These are phyloP conservation scores for Amphiura filiformis DNA, from an alignment of 35 echinoderm and acorn worm genomes.

Conservation along the genomic window DNA sequence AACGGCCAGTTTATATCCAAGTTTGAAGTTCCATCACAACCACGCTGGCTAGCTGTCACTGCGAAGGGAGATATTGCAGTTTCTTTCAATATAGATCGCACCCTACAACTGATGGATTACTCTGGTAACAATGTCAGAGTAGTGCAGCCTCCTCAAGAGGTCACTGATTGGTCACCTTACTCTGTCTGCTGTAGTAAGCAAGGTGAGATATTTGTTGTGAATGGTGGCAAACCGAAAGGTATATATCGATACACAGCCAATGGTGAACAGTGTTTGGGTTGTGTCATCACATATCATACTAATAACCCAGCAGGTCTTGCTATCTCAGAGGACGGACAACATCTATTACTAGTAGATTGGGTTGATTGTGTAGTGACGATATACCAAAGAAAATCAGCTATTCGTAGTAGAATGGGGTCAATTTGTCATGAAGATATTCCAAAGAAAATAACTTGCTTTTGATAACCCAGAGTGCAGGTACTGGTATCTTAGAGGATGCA, in stretches of 20 bases:
- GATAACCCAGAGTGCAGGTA: too few species aligned
- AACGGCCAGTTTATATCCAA: not conserved
- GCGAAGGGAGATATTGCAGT: not conserved
- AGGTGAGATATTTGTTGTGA: not conserved
- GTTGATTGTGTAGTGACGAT: too few species aligned
- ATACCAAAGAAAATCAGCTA: too few species aligned
- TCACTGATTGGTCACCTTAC: not conserved
- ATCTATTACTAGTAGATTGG: too few species aligned
- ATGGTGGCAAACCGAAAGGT: not conserved
- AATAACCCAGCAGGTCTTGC: not conserved
- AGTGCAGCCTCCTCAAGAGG: not conserved
- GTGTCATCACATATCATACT: not conserved
- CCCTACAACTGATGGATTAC: not conserved
- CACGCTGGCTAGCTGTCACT: not conserved
- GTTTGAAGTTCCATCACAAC: not conserved
- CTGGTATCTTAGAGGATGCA: too few species aligned
- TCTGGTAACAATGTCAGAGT: not conserved
- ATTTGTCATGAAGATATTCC: too few species aligned
- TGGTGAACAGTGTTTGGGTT: not conserved
- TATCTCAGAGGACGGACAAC: not conserved
- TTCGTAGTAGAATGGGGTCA: too few species aligned
- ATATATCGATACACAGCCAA: not conserved
- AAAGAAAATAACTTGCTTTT: too few species aligned
- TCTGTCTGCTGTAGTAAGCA: not conserved
- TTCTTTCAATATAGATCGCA: not conserved